Conservation (phyloP, 2,797 vertebrate species). For the Toxotes lorentzi region DNA sequence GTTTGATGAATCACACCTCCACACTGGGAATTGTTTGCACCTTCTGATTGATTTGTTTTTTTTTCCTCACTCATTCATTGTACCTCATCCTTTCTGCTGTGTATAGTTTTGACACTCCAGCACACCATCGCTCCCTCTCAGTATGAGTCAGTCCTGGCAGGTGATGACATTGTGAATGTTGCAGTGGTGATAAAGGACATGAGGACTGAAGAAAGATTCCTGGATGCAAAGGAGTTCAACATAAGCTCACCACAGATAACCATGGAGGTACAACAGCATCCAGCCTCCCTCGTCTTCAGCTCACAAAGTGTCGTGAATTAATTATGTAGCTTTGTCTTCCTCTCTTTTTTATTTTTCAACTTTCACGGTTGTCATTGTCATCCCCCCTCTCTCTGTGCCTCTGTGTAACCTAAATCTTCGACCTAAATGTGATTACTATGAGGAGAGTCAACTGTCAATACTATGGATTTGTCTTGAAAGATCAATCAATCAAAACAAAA, state of each 20-base stretch:
- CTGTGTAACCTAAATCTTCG: neutral
- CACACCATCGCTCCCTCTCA: conserved; percentile 62
- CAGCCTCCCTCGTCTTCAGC: neutral
- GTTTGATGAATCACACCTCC: no score
- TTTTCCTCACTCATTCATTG: neutral
- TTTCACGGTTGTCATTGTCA: neutral
- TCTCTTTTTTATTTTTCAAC: neutral
- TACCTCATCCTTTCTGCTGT: neutral
- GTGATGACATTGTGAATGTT: conserved; percentile 70
- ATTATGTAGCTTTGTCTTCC: neutral
- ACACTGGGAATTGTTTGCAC: neutral
- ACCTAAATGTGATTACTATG: neutral
- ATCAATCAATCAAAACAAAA: no score
- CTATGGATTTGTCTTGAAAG: no score
- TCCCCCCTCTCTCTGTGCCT: neutral
- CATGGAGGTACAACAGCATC: conserved; percentile 61
- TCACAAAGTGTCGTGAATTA: conserved; percentile 6
- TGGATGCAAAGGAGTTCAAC: conserved; percentile 73
- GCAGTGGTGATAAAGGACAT: conserved; percentile 75
- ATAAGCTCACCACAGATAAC: conserved; percentile 63
- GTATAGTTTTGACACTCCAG: conserved; percentile 54
- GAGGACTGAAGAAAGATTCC: conserved; percentile 58
- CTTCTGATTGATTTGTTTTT: neutral
- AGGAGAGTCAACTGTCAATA: no score
- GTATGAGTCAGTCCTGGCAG: conserved; percentile 57